Percentiles rank a stretch among this genome's conserved stretches.
phyloP scores from a whole-genome alignment of 2,888 invertebrate genomes.

The Hoplodrina blanda region DNA sequence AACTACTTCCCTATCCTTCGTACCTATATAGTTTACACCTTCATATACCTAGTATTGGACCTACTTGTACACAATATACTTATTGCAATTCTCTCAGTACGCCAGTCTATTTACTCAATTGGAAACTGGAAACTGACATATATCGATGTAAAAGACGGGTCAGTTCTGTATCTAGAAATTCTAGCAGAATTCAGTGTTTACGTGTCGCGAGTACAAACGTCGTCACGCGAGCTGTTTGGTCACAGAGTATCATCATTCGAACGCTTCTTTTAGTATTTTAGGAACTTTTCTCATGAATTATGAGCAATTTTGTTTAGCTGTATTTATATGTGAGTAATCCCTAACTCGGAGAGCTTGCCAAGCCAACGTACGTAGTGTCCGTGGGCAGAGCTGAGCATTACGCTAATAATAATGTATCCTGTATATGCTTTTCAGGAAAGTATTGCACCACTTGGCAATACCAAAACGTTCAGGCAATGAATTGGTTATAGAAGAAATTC shows the following conservation, averaged over 20 bases:
- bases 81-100: background rate
- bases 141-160: slow-evolving; percentile 20
- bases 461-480: background rate
- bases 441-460: slow-evolving; percentile 3
- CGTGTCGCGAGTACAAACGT: slow-evolving; percentile 26
- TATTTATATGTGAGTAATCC: slow-evolving; percentile 60
- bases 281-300: slow-evolving; percentile 46
- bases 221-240: slow-evolving; percentile 30
- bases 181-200: slow-evolving; percentile 17
- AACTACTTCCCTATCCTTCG: slow-evolving; percentile 1
- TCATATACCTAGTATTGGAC: background rate
- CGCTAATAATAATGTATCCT: slow-evolving; percentile 67
- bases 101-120: slow-evolving; percentile 15
- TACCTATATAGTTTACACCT: background rate
- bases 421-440: slow-evolving; percentile 20
- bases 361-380: slow-evolving; percentile 49
- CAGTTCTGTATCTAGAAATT: slow-evolving; percentile 20
- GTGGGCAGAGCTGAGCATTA: slow-evolving; percentile 55
- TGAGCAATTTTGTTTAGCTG: slow-evolving; percentile 37
- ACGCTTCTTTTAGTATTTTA: slow-evolving; percentile 34
- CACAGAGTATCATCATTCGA: slow-evolving; percentile 25
- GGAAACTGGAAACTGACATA: slow-evolving; percentile 1
- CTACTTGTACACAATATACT: background rate
- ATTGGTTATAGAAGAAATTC: background rate
- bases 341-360: slow-evolving; percentile 62